Conservation (phyloP, 2,797 vertebrate genomes). For the Podargus strigoides region DNA sequence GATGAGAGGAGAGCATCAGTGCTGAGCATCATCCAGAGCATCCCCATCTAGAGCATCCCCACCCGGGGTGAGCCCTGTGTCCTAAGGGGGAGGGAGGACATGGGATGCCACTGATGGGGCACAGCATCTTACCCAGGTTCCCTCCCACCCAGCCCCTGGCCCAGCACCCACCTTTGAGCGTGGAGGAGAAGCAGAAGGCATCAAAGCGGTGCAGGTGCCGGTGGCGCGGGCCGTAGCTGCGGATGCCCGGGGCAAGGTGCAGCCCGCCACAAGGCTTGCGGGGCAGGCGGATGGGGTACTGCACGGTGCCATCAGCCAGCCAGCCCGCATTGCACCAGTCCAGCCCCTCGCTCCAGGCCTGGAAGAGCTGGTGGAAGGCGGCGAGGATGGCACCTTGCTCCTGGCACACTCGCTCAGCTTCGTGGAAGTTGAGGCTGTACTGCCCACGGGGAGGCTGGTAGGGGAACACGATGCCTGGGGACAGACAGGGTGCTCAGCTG, state of each 20-base stretch:
- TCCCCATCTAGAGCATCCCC: background rate
- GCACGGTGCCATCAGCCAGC: constrained; percentile 88
- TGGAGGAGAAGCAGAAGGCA: constrained; percentile 86
- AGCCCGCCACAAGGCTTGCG: constrained; percentile 83
- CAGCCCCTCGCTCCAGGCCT: constrained; percentile 87
- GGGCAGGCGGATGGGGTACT: constrained; percentile 85
- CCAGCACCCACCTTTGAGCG: constrained; percentile 74
- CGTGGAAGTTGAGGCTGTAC: constrained; percentile 82
- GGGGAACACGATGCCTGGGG: constrained; percentile 86
- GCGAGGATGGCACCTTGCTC: constrained; percentile 84
- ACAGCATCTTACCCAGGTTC: background rate
- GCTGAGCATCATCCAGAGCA: background rate
- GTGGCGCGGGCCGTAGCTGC: constrained; percentile 85
- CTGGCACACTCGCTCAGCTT: constrained; percentile 79
- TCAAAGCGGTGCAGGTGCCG: constrained; percentile 80
- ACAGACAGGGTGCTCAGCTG: background rate
- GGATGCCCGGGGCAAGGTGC: constrained; percentile 80
- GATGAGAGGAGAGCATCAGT: background rate
- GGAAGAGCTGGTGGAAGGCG: constrained; percentile 88
- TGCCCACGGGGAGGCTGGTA: constrained; percentile 83
- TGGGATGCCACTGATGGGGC: background rate
- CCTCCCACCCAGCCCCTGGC: background rate
- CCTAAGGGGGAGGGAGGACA: background rate
- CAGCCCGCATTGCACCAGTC: constrained; percentile 93
- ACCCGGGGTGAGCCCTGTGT: background rate